These are phyloP conservation scores for Gerris buenoi DNA, from an alignment of 1,140 invertebrate genomes.

Conservation along the genomic window DNA sequence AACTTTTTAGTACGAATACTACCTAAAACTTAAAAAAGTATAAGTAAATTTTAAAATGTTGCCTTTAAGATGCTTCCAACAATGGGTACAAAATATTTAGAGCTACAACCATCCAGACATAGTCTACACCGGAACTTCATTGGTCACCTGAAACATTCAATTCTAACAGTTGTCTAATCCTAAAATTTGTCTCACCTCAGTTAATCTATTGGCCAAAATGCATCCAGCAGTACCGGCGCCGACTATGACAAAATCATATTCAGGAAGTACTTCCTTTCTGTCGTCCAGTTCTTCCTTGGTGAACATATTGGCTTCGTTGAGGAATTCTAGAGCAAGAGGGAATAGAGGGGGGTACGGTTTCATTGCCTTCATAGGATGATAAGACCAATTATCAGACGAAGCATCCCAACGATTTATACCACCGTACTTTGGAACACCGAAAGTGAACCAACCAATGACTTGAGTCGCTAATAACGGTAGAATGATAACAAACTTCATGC, in stretches of 20 bases:
- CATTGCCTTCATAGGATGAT: not conserved
- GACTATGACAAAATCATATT: constrained; percentile 75
- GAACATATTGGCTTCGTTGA: not conserved
- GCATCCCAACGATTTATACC: not conserved
- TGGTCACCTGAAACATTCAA: too few relatives aligned
- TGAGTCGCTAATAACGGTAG: too few relatives aligned
- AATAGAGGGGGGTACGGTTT: not conserved
- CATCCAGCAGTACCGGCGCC: constrained; percentile 80
- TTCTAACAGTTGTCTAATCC: too few relatives aligned
- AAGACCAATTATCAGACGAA: not conserved
- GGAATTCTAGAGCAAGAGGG: not conserved
- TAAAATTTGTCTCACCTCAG: constrained; percentile 43
- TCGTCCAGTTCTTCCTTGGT: constrained; percentile 6
- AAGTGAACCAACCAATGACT: not conserved
- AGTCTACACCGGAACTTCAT: too few relatives aligned
- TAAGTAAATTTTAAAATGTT: too few relatives aligned
- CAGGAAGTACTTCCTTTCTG: constrained; percentile 15
- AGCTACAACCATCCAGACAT: too few relatives aligned
- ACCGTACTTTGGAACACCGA: not conserved
- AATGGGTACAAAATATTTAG: too few relatives aligned
- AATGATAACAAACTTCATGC: too few relatives aligned
- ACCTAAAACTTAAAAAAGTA: too few relatives aligned
- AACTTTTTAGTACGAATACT: too few relatives aligned
- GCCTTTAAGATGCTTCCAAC: too few relatives aligned
- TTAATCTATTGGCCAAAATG: constrained; percentile 68